These are phyloP conservation scores for Cheilosia impressa DNA, from an alignment of 2,888 invertebrate species.

Conservation along the genomic window DNA sequence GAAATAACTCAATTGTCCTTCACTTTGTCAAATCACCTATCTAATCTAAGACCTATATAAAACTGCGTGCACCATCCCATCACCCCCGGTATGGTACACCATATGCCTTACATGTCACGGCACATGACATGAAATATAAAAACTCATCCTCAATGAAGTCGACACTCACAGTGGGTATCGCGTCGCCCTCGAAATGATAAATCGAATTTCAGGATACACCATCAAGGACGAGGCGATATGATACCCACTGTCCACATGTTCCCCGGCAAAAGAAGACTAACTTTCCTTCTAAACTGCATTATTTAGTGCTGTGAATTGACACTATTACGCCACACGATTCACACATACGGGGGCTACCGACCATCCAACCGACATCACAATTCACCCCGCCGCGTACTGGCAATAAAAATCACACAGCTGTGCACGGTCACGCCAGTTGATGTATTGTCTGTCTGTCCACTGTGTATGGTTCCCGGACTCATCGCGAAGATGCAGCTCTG, in stretches of 20 bases:
- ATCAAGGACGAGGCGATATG: conserved; percentile 7
- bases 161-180: conserved; percentile 42
- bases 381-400: conserved; percentile 50
- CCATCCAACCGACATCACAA: conserved; percentile 41
- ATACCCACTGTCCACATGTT: conserved; percentile 42
- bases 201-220: conserved; percentile 52
- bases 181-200: conserved; percentile 61
- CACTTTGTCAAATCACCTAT: not conserved
- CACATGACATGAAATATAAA: conserved; percentile 58
- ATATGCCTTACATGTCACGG: conserved; percentile 53
- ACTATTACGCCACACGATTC: conserved; percentile 71
- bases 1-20: not conserved
- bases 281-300: conserved; percentile 43
- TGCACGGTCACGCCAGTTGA: conserved; percentile 76
- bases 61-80: not conserved
- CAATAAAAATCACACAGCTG: conserved; percentile 75
- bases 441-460: conserved; percentile 72
- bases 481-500: conserved; percentile 30
- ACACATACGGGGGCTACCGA: conserved; percentile 47
- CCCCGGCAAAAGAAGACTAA: conserved; percentile 9
- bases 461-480: conserved; percentile 46
- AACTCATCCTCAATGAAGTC: conserved; percentile 43
- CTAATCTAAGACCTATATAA: not conserved
- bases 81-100: not conserved
- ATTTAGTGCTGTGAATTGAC: conserved; percentile 69